A percentile compares a stretch with the other conserved stretches of the same genome.
phyloP scores from a whole-genome alignment of 2,113 vertebrate species.

The Saguinus midas region DNA sequence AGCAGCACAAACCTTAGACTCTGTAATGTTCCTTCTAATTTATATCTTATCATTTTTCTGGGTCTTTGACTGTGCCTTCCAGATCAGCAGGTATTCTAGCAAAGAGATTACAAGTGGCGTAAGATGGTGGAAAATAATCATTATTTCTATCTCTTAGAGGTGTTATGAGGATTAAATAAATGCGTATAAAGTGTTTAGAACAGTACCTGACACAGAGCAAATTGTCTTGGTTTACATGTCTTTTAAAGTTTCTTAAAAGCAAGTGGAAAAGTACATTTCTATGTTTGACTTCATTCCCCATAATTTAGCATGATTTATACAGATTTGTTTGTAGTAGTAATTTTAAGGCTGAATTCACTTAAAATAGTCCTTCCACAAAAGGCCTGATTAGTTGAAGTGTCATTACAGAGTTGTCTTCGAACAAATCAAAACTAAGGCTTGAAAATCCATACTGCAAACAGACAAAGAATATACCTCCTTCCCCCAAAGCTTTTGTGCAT shows the following conservation, averaged over 20 bases:
- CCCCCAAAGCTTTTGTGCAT: neutral
- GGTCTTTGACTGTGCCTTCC: neutral
- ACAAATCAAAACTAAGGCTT: slow-evolving; percentile 29
- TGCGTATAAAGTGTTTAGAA: neutral
- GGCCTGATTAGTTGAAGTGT: neutral
- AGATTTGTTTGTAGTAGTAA: neutral
- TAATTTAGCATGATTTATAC: slow-evolving; percentile 28
- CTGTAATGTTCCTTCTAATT: neutral
- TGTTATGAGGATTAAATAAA: neutral
- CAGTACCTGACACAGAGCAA: neutral
- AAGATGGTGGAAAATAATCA: neutral
- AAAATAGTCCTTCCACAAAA: neutral
- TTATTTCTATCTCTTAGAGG: neutral
- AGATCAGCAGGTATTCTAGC: neutral
- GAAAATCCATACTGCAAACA: slow-evolving; percentile 34
- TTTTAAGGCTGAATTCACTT: slow-evolving; percentile 36
- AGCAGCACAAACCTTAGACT: neutral
- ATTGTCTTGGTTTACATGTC: neutral
- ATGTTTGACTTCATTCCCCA: neutral
- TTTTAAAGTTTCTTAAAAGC: slow-evolving; percentile 11
- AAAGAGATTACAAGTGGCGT: neutral
- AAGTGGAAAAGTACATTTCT: slow-evolving; percentile 25
- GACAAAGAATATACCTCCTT: neutral
- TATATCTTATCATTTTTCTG: neutral
- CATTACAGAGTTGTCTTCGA: neutral